phyloP scores from a whole-genome alignment of 2,113 vertebrate genomes.

The Phoenicopterus ruber region DNA sequence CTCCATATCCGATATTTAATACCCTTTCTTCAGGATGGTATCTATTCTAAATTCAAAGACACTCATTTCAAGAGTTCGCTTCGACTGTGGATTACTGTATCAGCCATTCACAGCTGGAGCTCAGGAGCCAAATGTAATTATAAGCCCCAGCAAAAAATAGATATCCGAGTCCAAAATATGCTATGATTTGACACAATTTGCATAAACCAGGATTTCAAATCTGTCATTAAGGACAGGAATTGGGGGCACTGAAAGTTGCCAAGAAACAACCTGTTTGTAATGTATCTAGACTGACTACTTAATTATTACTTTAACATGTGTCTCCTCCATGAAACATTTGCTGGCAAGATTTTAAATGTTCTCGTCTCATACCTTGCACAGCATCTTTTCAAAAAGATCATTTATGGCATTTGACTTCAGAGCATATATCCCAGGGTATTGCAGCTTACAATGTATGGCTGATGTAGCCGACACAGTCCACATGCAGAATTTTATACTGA shows the following conservation, averaged over 20 bases:
- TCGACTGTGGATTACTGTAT: neutral
- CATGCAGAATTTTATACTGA: neutral
- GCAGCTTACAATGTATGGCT: neutral
- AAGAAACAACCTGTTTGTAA: neutral
- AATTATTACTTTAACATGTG: neutral
- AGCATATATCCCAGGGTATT: neutral
- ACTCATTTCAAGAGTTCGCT: neutral
- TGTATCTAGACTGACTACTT: neutral
- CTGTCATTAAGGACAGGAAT: conserved; percentile 46
- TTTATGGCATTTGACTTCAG: neutral
- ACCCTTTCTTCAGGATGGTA: neutral
- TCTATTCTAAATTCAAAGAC: neutral
- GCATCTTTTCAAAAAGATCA: neutral
- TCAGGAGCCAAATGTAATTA: conserved; percentile 28
- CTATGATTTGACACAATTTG: conserved; percentile 46
- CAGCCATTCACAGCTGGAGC: neutral
- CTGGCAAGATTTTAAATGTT: neutral
- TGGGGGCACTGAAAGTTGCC: neutral
- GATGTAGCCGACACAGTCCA: neutral
- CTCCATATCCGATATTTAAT: fast-evolving
- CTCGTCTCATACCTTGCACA: neutral
- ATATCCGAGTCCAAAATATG: neutral
- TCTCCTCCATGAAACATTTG: neutral
- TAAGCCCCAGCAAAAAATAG: conserved; percentile 41
- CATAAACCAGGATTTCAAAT: conserved; percentile 47